Base-by-base conservation (phyloP, 2,888 invertebrate species). In the Lepidocyrtoides sp. region DNA sequence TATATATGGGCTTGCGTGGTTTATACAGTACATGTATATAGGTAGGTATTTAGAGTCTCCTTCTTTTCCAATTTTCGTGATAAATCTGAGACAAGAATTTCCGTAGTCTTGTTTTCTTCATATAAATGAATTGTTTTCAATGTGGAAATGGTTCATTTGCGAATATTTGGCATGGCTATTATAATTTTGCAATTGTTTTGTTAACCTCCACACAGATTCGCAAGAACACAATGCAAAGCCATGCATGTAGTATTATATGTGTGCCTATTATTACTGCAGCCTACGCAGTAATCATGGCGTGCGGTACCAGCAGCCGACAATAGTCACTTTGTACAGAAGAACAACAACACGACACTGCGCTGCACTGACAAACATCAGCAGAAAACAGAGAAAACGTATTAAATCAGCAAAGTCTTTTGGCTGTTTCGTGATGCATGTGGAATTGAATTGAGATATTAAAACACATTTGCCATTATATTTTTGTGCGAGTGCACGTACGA, bases 121-220 rank as follows among this genome's bases (percentile, higher is more conserved):
- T 14, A 79, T 29, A 51, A 79, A 32, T 54, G 17, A 26, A 77
- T 51, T 57, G 20, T 57, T 79, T 79, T 57, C 79, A 57, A 57
- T 79, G 79, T 79, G 57, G 79, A 57, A 79, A 79, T 83, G 36
- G 84, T 72, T 85, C 84, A 85, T 85, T 85, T 85, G 84, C 84
- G 23, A 85, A 69, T 72, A 54, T 85, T 85, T 32, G 36, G 48
- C 48, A 83, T n/a, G 48, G 44, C 51, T 20, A 54, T 57, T 81
- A 4, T 57, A 54, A n/a, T n/a, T 29, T 36, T 57, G 17, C 57
- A 36, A 57, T 81, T 81, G 54, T 57, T 81, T 54, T 14, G 36
- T 57, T 77, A 81, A 81, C 81, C 81, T 81, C 81, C 81, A 81
- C 81, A 29, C 14, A 72, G 17, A 36, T 17, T 69, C 66, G 0